phyloP scores from a whole-genome alignment of 2,797 vertebrate genomes.

The Pogonophryne albipinna region DNA sequence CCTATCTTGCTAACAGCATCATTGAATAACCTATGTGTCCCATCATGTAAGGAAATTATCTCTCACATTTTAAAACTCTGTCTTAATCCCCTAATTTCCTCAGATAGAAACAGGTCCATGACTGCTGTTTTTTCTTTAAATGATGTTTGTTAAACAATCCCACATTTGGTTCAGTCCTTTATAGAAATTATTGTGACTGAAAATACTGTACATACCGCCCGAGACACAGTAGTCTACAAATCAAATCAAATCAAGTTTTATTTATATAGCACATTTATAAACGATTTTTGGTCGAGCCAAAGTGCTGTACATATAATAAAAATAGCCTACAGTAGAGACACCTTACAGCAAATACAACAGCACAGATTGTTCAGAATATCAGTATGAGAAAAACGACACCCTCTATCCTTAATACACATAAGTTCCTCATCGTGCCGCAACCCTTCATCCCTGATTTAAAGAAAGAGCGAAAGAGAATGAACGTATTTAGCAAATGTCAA shows the following conservation, averaged over 20 bases:
- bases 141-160: too few relatives aligned
- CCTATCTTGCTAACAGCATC: neutral
- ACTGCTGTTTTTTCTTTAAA: neutral
- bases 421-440: neutral
- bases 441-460: conserved; percentile 15
- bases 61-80: neutral
- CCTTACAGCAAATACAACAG: too few relatives aligned
- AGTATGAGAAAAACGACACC: too few relatives aligned
- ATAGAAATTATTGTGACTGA: neutral
- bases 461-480: neutral
- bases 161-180: neutral
- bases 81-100: neutral
- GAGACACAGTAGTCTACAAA: neutral
- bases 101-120: neutral
- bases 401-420: too few relatives aligned
- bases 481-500: neutral
- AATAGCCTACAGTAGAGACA: too few relatives aligned
- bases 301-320: too few relatives aligned
- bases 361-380: too few relatives aligned
- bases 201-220: too few relatives aligned
- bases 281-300: too few relatives aligned
- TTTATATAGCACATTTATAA: too few relatives aligned
- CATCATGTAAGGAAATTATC: neutral
- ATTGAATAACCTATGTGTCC: too few relatives aligned
- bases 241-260: too few relatives aligned